These are phyloP conservation scores for Coenonympha glycerion DNA, from an alignment of 2,888 invertebrate genomes.

Conservation along the genomic window DNA sequence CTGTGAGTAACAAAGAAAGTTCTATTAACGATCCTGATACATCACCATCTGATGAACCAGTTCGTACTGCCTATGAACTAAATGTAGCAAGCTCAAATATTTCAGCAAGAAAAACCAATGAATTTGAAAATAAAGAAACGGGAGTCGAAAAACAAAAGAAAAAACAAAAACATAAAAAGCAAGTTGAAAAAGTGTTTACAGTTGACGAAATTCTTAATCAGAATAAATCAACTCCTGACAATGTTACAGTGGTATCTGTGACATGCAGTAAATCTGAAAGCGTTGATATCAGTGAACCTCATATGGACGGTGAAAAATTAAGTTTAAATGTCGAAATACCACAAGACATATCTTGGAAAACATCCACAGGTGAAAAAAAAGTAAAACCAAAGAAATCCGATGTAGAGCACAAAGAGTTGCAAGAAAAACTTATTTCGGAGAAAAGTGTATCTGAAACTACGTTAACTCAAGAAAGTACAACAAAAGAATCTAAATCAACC, in stretches of 20 bases:
- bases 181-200: conserved; percentile 32
- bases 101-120: not conserved
- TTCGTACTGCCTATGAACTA: not conserved
- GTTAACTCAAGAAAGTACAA: conserved; percentile 31
- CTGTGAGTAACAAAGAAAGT: not conserved
- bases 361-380: conserved; percentile 7
- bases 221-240: not conserved
- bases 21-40: not conserved
- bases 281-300: not conserved
- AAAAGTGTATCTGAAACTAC: not conserved
- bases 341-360: not conserved
- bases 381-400: conserved; percentile 13
- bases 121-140: conserved; percentile 11
- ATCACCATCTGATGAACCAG: not conserved
- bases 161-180: conserved; percentile 46
- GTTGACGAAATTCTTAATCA: conserved; percentile 20
- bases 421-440: not conserved
- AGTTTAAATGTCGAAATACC: not conserved
- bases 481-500: conserved; percentile 33
- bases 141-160: conserved; percentile 38
- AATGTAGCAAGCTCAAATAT: not conserved
- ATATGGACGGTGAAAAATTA: not conserved
- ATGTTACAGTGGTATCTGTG: not conserved
- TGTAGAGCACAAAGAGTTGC: conserved; percentile 6
- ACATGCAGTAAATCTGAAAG: not conserved